A percentile compares a stretch with the other conserved stretches of the same genome.
Evolutionary conservation across 1,140 invertebrate species (phyloP).

Genomic region (Harlomillsia oculata): DNA sequence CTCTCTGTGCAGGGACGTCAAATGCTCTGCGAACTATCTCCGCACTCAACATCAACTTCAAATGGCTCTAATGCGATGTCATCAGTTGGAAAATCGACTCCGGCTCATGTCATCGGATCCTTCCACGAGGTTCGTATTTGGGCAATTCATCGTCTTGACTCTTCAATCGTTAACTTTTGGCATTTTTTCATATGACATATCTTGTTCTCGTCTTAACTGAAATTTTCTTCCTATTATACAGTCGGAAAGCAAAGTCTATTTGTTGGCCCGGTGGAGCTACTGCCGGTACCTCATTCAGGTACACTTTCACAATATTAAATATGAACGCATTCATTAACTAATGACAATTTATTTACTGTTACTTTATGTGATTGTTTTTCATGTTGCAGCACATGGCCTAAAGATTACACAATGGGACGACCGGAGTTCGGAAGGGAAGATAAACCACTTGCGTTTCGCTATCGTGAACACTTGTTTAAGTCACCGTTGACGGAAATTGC

Average conservation of each 20-base stretch:
- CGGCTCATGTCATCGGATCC: constrained; percentile 24
- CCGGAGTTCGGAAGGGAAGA: no score
- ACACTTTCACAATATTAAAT: background rate
- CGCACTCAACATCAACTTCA: constrained; percentile 30
- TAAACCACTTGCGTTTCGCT: constrained; percentile 23
- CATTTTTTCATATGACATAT: background rate
- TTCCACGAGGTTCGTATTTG: constrained; percentile 5
- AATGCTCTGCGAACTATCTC: constrained; percentile 26
- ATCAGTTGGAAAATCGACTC: constrained; percentile 29
- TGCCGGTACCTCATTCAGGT: constrained; percentile 5
- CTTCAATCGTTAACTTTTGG: background rate
- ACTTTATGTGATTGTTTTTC: no score
- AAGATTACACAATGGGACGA: no score
- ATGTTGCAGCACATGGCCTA: no score
- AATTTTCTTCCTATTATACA: background rate
- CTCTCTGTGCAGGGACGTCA: constrained; percentile 19
- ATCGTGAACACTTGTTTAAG: constrained; percentile 22
- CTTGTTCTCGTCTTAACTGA: background rate
- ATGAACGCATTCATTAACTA: background rate
- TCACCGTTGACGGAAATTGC: constrained; percentile 30
- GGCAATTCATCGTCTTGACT: background rate
- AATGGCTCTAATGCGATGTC: constrained; percentile 20
- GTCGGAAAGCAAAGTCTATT: constrained; percentile 10
- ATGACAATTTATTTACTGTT: background rate
- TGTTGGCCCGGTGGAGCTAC: constrained; percentile 26